phyloP scores from a whole-genome alignment of 2,113 vertebrate genomes.

The Parus major region DNA sequence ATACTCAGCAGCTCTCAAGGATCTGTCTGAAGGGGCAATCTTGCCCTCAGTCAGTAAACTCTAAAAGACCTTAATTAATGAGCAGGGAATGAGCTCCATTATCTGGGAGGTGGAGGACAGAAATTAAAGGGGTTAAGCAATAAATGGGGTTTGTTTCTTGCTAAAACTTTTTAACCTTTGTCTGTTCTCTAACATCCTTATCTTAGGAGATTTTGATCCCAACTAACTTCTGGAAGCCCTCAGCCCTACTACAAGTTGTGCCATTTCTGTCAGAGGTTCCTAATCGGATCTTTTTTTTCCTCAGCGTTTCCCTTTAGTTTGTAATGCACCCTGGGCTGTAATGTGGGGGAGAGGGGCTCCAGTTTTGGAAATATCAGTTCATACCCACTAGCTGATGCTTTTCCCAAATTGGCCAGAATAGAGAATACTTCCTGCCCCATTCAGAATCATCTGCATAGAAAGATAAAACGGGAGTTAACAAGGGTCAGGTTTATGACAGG shows the following conservation, averaged over 20 bases:
- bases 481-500: slow-evolving; percentile 62
- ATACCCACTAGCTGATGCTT: neutral
- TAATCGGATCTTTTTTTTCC: neutral
- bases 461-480: slow-evolving; percentile 69
- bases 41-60: neutral
- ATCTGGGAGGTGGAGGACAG: neutral
- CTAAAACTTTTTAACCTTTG: neutral
- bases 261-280: neutral
- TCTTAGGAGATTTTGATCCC: neutral
- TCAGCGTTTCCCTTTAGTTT: neutral
- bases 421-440: neutral
- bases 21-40: neutral
- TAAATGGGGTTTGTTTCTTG: neutral
- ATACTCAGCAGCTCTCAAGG: neutral
- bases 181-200: neutral
- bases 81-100: neutral
- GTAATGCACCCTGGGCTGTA: neutral
- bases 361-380: neutral
- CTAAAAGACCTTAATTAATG: neutral
- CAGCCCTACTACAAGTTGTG: neutral
- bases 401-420: neutral
- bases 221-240: neutral
- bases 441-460: slow-evolving; percentile 35
- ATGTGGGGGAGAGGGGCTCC: neutral
- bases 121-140: neutral